Evolutionary conservation across 2,113 vertebrate genomes (phyloP), one percentile per base, ranked within the genome.

Genomic region (Ctenodactylus gundi): DNA sequence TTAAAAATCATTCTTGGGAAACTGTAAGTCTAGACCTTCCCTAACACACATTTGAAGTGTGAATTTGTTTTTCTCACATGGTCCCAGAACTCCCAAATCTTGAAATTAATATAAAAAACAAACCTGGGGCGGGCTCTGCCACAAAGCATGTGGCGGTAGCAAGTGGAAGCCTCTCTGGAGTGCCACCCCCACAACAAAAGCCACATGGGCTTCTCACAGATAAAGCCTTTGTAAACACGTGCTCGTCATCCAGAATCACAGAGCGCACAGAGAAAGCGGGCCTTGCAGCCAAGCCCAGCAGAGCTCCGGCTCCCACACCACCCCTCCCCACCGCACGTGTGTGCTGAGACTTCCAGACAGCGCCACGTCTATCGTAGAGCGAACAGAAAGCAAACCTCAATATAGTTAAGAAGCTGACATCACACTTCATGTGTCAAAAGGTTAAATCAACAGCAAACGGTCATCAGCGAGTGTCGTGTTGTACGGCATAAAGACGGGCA

Each of bases 21-120:
- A 82, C 31, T 46, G 0, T 9, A 93, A 92, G 31, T 91, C 78
- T 49, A 91, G 86, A 78, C 41, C 64, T 95, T 89, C 36, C 65
- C 86, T 85, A 46, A 92, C 72, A 75, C 29, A 7, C 34, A 85
- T 67, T 14, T 62, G 29, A 84, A 58, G 44, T 88, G 88, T 41
- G 53, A 83, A 51, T 80, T 75, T 85, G 27, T 62, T 25, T 82
- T 83, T 31, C 14, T 76, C 76, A 53, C 34, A 7, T 44, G 76
- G 57, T 44, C 58, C 53, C 51, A 85, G 82, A 73, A 91, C 65
- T 65, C 72, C 34, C 41, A 29, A 41, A 75, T 58, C 90, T 81
- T 86, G 27, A 89, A 81, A 58, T 90, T 62, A 55, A 84, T 49
- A 91, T 13, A 13, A 65, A 62, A 62, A 87, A 62, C 65, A 27